Percentiles rank a stretch among this genome's conserved stretches.
Evolutionary conservation across 2,797 vertebrate genomes (phyloP).

Genomic region (Odontamblyopus lacepedii): DNA sequence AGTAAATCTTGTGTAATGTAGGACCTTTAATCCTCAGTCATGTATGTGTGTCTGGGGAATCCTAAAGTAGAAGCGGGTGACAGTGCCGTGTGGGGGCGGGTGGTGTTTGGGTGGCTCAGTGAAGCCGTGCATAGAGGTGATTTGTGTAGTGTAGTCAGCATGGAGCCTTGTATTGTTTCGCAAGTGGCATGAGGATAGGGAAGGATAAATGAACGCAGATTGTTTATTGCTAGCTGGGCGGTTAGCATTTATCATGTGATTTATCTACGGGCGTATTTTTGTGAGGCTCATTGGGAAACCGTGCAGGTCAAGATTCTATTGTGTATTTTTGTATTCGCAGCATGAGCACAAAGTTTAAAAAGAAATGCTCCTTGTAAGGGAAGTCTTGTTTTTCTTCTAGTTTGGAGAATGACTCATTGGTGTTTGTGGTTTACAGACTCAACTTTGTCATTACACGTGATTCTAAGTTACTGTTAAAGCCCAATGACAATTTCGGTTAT

Average conservation of each 20-base stretch:
- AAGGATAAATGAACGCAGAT: constrained; percentile 47
- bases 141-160: constrained; percentile 38
- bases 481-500: neutral
- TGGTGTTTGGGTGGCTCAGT: constrained; percentile 56
- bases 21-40: constrained; percentile 11
- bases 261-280: constrained; percentile 17
- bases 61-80: constrained; percentile 29
- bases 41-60: constrained; percentile 45
- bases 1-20: too few relatives aligned
- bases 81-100: constrained; percentile 20
- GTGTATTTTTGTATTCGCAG: neutral
- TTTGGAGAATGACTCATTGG: neutral
- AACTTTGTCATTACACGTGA: neutral
- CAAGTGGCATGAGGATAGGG: constrained; percentile 52
- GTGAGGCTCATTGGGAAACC: constrained; percentile 19
- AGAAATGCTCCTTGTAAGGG: neutral
- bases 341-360: neutral
- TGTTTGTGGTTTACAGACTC: neutral
- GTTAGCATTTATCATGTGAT: constrained; percentile 34
- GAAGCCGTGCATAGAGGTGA: constrained; percentile 30
- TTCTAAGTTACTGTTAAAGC: neutral
- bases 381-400: neutral
- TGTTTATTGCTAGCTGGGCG: constrained; percentile 38
- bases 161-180: constrained; percentile 50
- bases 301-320: neutral